Base-by-base conservation (phyloP, 2,797 vertebrate species). In the Lepus oiostolus region DNA sequence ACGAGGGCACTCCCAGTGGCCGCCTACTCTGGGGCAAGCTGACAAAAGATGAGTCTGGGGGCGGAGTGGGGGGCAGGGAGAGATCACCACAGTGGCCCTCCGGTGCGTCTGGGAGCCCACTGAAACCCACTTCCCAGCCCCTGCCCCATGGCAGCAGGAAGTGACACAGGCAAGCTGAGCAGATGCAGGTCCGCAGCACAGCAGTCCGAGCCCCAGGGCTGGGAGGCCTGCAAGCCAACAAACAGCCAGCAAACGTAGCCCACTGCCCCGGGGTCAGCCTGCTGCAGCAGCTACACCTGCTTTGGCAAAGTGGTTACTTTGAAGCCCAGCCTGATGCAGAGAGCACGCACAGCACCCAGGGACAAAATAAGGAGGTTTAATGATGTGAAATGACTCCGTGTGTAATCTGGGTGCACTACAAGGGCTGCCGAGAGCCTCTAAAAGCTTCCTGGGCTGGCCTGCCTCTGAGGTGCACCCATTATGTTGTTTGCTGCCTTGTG, bases 401-500 rank as follows among this genome's bases (percentile, higher is more conserved):
- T 19, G 0, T 95, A 79, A 26, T 97, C 96, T 60, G 58, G 96
- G 95, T 90, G 74, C 58, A 6, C 93, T 94, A 88, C 47, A 85
- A 94, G 97, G 94, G 91, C 89, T 93, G 90, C 94, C 93, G 96
- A 97, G 82, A 96, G 96, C 85, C 96, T 97, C 95, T 58, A 77
- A 86, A 88, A 95, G 81, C 94, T 90, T 93, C 87, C 93, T 10
- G 21, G 77, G 84, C 92, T 24, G 68, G 85, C 90, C 96, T 1
- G 67, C 88, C 90, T 96, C 96, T 60, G 65, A 96, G 88, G 35
- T 92, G 38, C 58, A 72, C 81, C 95, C 95, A 97, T 97, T 97
- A 97, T 96, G 95, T 94, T 97, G 95, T 96, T 96, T 97, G 90
- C 88, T 82, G 83, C 95, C 85, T 70, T 96, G 91, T 96, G 94